Evolutionary conservation across 2,888 invertebrate species (phyloP).

Genomic region (Metacarcinus magister): DNA sequence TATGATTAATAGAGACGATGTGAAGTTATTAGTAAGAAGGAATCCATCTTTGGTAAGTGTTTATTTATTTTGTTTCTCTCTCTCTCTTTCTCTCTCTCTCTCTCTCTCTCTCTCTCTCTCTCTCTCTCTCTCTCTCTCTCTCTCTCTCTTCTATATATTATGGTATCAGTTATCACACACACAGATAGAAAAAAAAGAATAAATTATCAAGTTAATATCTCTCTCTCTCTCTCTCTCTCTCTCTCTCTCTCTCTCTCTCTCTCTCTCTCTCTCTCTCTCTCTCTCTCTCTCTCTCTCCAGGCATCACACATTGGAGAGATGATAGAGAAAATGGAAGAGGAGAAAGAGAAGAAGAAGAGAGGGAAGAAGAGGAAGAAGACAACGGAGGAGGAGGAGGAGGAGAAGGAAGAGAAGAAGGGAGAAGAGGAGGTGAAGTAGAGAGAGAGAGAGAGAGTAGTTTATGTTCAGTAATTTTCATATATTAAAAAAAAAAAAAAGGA

Average conservation of each 20-base stretch:
- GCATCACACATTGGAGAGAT: background rate
- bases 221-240: too few relatives aligned
- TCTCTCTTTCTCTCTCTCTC: slow-evolving; percentile 28
- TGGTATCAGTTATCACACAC: background rate
- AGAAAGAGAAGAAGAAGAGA: background rate
- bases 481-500: background rate
- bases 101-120: slow-evolving; percentile 19
- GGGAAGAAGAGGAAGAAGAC: background rate
- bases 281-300: background rate
- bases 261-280: background rate
- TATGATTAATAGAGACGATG: background rate
- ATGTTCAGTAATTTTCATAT: background rate
- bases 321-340: background rate
- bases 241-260: too few relatives aligned
- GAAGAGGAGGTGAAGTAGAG: background rate
- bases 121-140: slow-evolving; percentile 18
- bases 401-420: background rate
- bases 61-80: background rate
- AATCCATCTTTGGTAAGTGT: background rate
- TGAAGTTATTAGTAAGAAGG: background rate
- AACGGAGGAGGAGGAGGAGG: background rate
- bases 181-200: too few relatives aligned
- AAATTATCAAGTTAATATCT: too few relatives aligned
- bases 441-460: background rate
- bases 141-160: too few relatives aligned